Evolutionary conservation across 1,140 invertebrate species (phyloP), one percentile per base, ranked within the genome.

Genomic region (Anthonomus grandis): DNA sequence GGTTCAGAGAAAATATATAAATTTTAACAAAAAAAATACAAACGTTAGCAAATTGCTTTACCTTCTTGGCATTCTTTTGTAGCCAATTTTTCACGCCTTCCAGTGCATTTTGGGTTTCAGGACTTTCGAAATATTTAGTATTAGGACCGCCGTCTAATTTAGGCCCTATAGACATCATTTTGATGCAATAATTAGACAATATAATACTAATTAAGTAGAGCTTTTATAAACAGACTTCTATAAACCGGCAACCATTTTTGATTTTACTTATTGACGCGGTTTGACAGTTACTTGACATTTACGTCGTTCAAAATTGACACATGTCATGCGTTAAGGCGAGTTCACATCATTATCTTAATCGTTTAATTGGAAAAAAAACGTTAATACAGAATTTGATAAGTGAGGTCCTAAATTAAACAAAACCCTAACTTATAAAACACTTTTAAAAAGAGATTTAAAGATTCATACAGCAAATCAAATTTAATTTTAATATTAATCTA

Each of bases 1-100:
- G 10, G 10, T 34, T 12, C 31, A 34, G 31, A 34, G 3, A 34
- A 34, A 10, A 34, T 34, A n/a, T n/a, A n/a, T 41, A 4, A 41
- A 41, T 15, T 41, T 10, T 15, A 41, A 41, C 3, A 41, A 15
- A 41, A 13, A 12, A 34, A 34, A 12, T 34, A 34, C 10, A 34
- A 34, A 12, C 10, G 31, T 13, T 18, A 21, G 12, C 17, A 13
- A 25, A 12, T 9, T 39, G 22, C 24, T 50, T 54, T 77, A 97
- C 95, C 87, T 97, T 97, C 82, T 97, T 97, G 73, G 87, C 93
- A 76, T 93, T 95, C 78, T 97, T 97, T 68, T 90, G 85, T 34
- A 98, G 79, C 95, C 95, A 97, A 74, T 91, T 85, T 76, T 89
- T 85, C 36, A 97, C 88, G 50, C 84, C 82, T 74, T 97, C 94